Conservation (phyloP, 2,113 vertebrate species). For the Malaclemys terrapin region DNA sequence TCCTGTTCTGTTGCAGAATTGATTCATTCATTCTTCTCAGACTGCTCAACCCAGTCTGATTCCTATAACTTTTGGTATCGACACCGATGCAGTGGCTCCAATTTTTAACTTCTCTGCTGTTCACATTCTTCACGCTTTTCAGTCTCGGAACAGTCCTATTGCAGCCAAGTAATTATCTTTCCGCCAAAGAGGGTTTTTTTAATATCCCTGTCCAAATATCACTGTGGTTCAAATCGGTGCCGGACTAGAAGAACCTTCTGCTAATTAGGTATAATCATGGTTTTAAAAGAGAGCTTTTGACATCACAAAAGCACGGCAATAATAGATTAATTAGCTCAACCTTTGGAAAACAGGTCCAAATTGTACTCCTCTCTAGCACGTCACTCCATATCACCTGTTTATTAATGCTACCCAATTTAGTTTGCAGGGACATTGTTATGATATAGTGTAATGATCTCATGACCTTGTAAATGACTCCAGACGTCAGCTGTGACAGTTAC, state of each 20-base stretch:
- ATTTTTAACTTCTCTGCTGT: fast-evolving
- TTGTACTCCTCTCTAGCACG: background rate
- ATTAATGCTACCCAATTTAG: background rate
- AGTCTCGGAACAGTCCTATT: background rate
- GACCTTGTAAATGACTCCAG: fast-evolving
- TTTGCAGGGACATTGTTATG: fast-evolving
- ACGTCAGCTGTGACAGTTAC: background rate
- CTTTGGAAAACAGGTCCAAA: background rate
- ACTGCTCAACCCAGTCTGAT: background rate
- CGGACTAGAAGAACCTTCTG: background rate
- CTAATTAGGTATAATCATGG: conserved; percentile 26
- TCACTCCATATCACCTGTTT: background rate
- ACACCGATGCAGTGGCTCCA: fast-evolving
- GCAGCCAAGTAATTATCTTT: background rate
- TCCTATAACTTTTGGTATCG: background rate
- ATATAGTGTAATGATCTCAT: background rate
- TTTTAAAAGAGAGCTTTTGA: background rate
- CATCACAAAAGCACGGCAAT: background rate
- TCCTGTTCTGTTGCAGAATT: background rate
- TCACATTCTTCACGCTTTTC: background rate
- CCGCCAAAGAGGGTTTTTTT: background rate
- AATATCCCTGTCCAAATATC: conserved; percentile 27
- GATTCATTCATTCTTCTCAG: background rate
- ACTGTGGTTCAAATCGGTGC: background rate
- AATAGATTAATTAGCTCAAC: conserved; percentile 50